phyloP scores from a whole-genome alignment of 2,113 vertebrate species.

The Zapornia atra region DNA sequence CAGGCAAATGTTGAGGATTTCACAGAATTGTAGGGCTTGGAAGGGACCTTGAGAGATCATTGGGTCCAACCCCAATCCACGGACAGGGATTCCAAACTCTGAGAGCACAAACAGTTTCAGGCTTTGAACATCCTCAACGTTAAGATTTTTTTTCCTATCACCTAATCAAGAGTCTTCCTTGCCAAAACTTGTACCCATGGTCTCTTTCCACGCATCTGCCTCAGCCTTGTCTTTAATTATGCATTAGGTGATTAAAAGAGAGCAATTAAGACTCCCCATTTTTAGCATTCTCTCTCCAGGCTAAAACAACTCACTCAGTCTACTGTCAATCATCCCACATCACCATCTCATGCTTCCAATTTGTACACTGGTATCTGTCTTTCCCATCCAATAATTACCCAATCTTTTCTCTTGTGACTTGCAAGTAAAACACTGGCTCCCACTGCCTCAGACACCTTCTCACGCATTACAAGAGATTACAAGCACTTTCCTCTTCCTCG shows the following conservation, averaged over 20 bases:
- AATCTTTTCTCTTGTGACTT: not conserved
- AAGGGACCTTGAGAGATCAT: too few species aligned
- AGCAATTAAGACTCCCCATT: not conserved
- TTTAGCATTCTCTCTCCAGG: not conserved
- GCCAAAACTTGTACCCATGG: not conserved
- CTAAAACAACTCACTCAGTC: not conserved
- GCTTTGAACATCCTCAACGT: not conserved
- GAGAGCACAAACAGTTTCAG: not conserved
- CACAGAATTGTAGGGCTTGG: too few species aligned
- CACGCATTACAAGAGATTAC: not conserved
- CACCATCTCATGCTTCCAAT: not conserved
- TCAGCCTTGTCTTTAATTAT: not conserved
- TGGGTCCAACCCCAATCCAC: too few species aligned
- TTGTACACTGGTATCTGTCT: not conserved
- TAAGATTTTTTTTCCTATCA: not conserved
- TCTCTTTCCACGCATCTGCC: not conserved
- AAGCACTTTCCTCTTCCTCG: not conserved
- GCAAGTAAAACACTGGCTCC: not conserved
- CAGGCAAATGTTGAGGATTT: not conserved
- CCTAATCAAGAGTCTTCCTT: not conserved
- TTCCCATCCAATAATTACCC: not conserved
- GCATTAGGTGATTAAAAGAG: not conserved
- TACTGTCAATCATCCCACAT: not conserved
- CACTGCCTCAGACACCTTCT: not conserved
- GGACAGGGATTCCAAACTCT: not conserved